A percentile compares a stretch with the other conserved stretches of the same genome.
Conservation (phyloP, 2,888 invertebrate genomes). For the Aethes cnicana region DNA sequence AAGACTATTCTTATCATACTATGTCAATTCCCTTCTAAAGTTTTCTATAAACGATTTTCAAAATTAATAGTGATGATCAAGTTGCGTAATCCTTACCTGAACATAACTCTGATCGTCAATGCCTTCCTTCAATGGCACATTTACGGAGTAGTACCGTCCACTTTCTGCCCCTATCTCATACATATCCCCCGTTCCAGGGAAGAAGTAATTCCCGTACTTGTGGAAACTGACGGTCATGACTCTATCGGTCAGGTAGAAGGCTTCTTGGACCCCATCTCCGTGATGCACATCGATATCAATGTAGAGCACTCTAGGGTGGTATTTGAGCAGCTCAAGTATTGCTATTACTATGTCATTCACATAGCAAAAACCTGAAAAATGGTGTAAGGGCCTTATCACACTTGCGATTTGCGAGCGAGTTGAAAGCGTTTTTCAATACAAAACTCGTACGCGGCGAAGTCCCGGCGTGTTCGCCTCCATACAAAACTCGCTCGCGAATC, state of each 20-base stretch:
- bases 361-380: conserved; percentile 93
- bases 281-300: conserved; percentile 99
- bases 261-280: conserved; percentile 98
- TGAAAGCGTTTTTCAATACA: too few species aligned
- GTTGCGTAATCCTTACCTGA: conserved; percentile 77
- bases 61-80: too few species aligned
- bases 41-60: too few species aligned
- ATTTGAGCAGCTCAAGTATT: conserved; percentile 96
- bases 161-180: conserved; percentile 98
- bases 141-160: conserved; percentile 98
- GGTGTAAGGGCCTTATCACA: too few species aligned
- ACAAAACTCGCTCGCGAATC: too few species aligned
- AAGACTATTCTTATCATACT: too few species aligned
- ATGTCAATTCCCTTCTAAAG: too few species aligned
- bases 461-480: too few species aligned
- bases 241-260: conserved; percentile 97
- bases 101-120: conserved; percentile 97
- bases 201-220: conserved; percentile 98
- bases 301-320: conserved; percentile 96
- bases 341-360: conserved; percentile 99
- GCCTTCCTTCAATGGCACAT: conserved; percentile 98
- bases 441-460: too few species aligned
- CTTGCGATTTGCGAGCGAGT: too few species aligned
- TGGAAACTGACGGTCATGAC: conserved; percentile 99
- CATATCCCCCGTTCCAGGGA: conserved; percentile 99